phyloP scores from a whole-genome alignment of 2,113 vertebrate species.

The Syngnathus floridae region DNA sequence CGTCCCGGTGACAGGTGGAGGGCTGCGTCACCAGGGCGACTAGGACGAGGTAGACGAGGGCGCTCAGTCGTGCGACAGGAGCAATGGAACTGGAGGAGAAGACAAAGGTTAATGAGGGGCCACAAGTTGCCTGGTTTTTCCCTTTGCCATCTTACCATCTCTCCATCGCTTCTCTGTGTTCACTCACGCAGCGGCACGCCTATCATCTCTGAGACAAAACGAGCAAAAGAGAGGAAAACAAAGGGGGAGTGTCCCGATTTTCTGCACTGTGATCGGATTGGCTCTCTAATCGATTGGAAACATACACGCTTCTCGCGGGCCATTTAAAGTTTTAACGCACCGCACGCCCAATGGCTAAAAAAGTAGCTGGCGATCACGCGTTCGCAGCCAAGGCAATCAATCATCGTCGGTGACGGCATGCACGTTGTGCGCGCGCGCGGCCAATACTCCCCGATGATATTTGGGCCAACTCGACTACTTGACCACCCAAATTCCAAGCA shows the following conservation, averaged over 20 bases:
- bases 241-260: constrained; percentile 45
- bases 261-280: constrained; percentile 41
- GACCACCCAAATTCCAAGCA: constrained; percentile 48
- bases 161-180: constrained; percentile 75
- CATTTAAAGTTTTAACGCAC: constrained; percentile 27
- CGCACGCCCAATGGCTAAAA: constrained; percentile 34
- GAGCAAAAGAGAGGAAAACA: constrained; percentile 32
- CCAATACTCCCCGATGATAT: constrained; percentile 42
- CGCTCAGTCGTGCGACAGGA: constrained; percentile 65
- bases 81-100: constrained; percentile 68
- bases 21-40: constrained; percentile 56
- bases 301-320: constrained; percentile 11
- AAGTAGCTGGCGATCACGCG: constrained; percentile 31
- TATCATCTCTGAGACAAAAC: constrained; percentile 65
- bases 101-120: constrained; percentile 14
- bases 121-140: constrained; percentile 34
- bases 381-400: constrained; percentile 51
- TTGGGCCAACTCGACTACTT: constrained; percentile 45
- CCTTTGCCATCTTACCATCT: constrained; percentile 67
- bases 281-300: constrained; percentile 24
- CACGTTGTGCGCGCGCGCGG: constrained; percentile 10
- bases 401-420: constrained; percentile 46
- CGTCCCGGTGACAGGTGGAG: constrained; percentile 62
- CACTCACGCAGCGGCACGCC: constrained; percentile 66
- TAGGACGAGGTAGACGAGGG: constrained; percentile 67